These are phyloP conservation scores for Pollenia labialis DNA, from an alignment of 2,888 invertebrate genomes.

Conservation along the genomic window DNA sequence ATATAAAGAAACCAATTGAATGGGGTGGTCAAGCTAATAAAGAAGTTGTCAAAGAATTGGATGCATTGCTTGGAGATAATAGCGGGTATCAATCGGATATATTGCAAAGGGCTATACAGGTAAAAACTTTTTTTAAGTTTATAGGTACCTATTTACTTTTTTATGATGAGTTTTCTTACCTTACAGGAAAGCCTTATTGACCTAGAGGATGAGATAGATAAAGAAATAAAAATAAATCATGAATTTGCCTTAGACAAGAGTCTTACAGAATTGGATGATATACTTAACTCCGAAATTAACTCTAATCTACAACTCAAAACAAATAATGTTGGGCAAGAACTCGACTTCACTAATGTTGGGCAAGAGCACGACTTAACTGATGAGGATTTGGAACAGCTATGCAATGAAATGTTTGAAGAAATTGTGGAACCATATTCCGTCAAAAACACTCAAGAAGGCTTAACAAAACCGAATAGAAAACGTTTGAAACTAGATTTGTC, in stretches of 20 bases:
- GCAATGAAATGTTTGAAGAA: constrained; percentile 78
- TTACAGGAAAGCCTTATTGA: constrained; percentile 78
- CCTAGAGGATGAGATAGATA: constrained; percentile 74
- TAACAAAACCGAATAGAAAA: constrained; percentile 61
- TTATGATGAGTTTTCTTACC: neutral
- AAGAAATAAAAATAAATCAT: constrained; percentile 67
- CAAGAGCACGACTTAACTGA: constrained; percentile 47
- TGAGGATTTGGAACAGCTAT: constrained; percentile 75
- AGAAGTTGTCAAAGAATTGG: constrained; percentile 16
- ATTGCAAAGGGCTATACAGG: constrained; percentile 77
- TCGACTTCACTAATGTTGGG: neutral
- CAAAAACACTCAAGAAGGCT: neutral
- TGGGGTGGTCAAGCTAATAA: constrained; percentile 67
- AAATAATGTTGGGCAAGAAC: neutral
- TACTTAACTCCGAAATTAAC: constrained; percentile 75
- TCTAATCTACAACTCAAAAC: constrained; percentile 5
- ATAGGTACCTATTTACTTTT: neutral
- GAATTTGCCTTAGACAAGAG: constrained; percentile 79
- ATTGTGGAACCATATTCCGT: constrained; percentile 34
- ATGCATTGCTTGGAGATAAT: constrained; percentile 11
- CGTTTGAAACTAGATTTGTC: constrained; percentile 66
- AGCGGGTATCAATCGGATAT: constrained; percentile 47
- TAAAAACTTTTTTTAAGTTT: neutral
- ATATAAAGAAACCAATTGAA: constrained; percentile 67
- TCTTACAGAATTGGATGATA: constrained; percentile 78